These are phyloP conservation scores for Eidolon helvum DNA, from an alignment of 2,113 vertebrate genomes.

Conservation along the genomic window DNA sequence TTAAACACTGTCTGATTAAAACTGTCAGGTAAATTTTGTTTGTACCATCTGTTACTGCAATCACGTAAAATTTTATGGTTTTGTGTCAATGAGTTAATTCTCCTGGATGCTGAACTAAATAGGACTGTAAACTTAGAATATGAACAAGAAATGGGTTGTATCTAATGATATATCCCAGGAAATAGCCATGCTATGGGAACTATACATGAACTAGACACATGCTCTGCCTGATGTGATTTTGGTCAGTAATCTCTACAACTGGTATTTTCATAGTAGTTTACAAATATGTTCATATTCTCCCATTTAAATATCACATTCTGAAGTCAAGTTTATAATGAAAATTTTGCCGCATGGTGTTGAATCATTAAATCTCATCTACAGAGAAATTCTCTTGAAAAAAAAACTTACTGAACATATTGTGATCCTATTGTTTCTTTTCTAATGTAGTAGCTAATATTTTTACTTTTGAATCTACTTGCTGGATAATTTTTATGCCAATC, in stretches of 20 bases:
- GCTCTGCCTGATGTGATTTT: background rate
- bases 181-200: background rate
- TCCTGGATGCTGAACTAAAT: constrained; percentile 21
- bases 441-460: background rate
- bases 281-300: background rate
- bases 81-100: constrained; percentile 54
- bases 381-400: background rate
- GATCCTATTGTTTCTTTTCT: constrained; percentile 21
- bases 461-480: background rate
- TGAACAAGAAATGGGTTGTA: background rate
- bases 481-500: constrained; percentile 41
- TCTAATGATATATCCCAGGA: background rate
- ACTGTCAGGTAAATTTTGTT: constrained; percentile 63
- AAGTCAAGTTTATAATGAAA: constrained; percentile 20
- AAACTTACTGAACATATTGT: background rate
- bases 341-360: background rate
- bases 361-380: background rate
- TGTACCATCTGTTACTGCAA: constrained; percentile 56
- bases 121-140: background rate
- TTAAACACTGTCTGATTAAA: constrained; percentile 58
- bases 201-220: background rate
- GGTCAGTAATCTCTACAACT: background rate
- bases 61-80: constrained; percentile 54
- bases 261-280: background rate
- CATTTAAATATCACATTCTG: background rate